Conservation (phyloP, 2,797 vertebrate species). For the Buceros bicornis region DNA sequence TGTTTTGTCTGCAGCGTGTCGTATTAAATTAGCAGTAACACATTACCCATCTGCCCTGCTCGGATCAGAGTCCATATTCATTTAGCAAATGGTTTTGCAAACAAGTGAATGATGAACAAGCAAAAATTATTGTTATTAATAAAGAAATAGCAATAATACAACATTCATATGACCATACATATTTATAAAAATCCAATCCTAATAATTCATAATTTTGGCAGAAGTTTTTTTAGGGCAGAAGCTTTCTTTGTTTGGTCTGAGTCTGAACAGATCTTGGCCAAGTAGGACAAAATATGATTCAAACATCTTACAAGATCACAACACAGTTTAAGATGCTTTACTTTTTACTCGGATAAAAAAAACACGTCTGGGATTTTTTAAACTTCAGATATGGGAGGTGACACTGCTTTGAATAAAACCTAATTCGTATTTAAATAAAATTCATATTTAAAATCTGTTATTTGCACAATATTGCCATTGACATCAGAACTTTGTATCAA, state of each 20-base stretch:
- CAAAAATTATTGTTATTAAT: background rate
- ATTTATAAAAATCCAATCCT: background rate
- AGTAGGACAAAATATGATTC: slow-evolving; percentile 55
- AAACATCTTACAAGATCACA: slow-evolving; percentile 32
- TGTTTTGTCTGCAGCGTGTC: slow-evolving; percentile 51
- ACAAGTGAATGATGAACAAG: slow-evolving; percentile 1
- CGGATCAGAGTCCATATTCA: background rate
- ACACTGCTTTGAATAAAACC: background rate
- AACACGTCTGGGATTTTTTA: slow-evolving; percentile 15
- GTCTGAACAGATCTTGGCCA: slow-evolving; percentile 34
- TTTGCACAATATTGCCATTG: background rate
- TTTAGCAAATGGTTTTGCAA: slow-evolving; percentile 38
- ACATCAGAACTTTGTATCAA: slow-evolving; percentile 32
- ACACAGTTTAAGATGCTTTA: background rate
- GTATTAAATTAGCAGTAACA: slow-evolving; percentile 47
- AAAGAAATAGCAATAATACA: background rate
- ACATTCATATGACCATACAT: accelerated
- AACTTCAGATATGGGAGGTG: slow-evolving; percentile 37
- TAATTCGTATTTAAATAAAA: background rate
- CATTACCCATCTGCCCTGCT: slow-evolving; percentile 10
- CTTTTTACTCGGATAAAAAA: slow-evolving; percentile 8
- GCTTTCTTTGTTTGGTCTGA: slow-evolving; percentile 51
- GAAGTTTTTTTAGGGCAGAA: background rate
- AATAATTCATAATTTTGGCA: background rate
- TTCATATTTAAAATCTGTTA: slow-evolving; percentile 9